Base-by-base conservation (phyloP, 1,140 invertebrate species). In the Vollenhovia emeryi region DNA sequence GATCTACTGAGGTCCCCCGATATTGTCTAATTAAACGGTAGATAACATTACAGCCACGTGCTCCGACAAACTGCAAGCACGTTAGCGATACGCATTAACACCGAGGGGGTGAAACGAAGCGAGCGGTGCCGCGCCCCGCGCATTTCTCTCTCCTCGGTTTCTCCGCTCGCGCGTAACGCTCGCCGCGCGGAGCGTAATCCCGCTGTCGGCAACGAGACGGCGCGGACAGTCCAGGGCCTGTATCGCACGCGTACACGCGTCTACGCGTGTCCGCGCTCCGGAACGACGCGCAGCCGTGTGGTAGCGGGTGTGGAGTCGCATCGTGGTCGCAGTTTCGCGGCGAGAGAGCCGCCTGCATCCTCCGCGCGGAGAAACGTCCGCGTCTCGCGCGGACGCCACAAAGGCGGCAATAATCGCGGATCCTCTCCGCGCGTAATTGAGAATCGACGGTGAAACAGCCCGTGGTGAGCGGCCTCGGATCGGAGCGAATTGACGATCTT, bases 141-240 rank as follows among this genome's bases (percentile, higher is more conserved):
- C 43, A 43, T 52, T 36, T 50, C 43, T 78, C 59, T 78, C 60
- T 60, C 60, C 74, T 57, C n/a, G n/a, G 27, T 55, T 27, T 80
- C 64, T 60, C 36, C 21, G 52, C 55, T 48, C 52, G 69, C 69
- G 79, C 66, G 50, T 36, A 59, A 60, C 40, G 21, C 76, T 75
- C 21, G 68, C 50, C 55, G n/a, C 48, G 82, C 86, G 43, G 15
- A 18, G 43, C 43, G 69, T 27, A 78, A 52, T 8, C 84, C 48
- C 50, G 66, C 64, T 82, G 84, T 87, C 84, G 82, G 75, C 86
- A 87, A 87, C 86, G 55, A 86, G 86, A 57, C 71, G 66, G 57
- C 30, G 30, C 59, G 4, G 64, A 76, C 80, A 74, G 68, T 83
- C 24, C 36, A 33, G 11, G 15, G 15, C 68, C 18, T 33, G 78